Conservation (phyloP, 2,888 invertebrate species). For the Villa cingulata region DNA sequence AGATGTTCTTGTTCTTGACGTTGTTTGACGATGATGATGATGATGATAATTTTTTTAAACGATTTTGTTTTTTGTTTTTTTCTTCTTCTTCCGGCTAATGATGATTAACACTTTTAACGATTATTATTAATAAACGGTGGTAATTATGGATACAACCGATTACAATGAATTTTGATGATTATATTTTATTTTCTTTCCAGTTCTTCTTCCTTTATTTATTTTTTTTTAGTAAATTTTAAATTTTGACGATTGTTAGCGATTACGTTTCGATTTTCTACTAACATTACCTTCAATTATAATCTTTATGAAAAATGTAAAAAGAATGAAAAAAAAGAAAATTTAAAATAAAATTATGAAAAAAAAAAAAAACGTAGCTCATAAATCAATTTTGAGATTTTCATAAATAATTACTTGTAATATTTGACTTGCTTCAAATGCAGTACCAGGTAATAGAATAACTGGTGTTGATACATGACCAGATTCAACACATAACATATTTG, state of each 20-base stretch:
- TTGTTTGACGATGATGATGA: too few relatives aligned
- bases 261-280: conserved; percentile 34
- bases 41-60: too few relatives aligned
- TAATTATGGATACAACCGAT: too few relatives aligned
- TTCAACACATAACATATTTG: conserved; percentile 93
- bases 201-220: too few relatives aligned
- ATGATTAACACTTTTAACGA: too few relatives aligned
- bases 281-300: conserved; percentile 36
- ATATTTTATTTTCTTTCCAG: too few relatives aligned
- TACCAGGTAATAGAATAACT: conserved; percentile 75
- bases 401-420: conserved; percentile 61
- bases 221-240: background rate
- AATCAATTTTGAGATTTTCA: background rate
- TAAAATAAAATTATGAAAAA: background rate
- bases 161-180: too few relatives aligned
- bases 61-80: background rate
- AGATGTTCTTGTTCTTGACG: background rate
- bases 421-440: conserved; percentile 84
- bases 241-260: conserved; percentile 26
- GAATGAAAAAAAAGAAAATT: conserved; percentile 10
- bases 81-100: too few relatives aligned
- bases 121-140: too few relatives aligned
- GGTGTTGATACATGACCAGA: conserved; percentile 82
- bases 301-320: conserved; percentile 14
- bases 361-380: too few relatives aligned